Percentiles rank a stretch among this genome's conserved stretches.
phyloP scores from a whole-genome alignment of 64 coral and sea anemone genomes.

The Pocillopora damicornis region DNA sequence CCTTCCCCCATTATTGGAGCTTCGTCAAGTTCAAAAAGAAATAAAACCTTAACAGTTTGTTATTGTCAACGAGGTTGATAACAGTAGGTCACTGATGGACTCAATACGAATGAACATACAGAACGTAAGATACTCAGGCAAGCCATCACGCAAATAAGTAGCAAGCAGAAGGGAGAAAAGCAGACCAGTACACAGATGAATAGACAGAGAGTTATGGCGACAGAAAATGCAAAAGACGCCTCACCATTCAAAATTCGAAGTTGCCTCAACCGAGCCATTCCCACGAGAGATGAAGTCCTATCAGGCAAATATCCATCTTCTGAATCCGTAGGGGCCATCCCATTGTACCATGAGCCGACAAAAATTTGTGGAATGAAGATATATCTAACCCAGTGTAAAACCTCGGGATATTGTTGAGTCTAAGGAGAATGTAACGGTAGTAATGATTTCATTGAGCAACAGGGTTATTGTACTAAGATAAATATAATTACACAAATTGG shows the following conservation, averaged over 20 bases:
- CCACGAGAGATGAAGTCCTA: slow-evolving; percentile 54
- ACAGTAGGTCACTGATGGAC: background rate
- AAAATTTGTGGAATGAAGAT: slow-evolving; percentile 51
- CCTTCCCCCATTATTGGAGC: too few species aligned
- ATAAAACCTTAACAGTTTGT: too few species aligned
- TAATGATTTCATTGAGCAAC: too few species aligned
- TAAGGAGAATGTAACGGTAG: background rate
- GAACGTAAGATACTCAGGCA: background rate
- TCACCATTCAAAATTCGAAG: slow-evolving; percentile 64
- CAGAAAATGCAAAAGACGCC: background rate
- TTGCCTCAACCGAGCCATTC: slow-evolving; percentile 76
- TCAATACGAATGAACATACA: background rate
- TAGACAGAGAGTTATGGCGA: too few species aligned
- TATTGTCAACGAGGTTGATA: too few species aligned
- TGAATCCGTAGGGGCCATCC: slow-evolving; percentile 4
- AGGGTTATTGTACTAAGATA: too few species aligned
- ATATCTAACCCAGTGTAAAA: slow-evolving; percentile 14
- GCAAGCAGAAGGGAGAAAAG: background rate
- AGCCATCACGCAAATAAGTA: background rate
- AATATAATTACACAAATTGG: too few species aligned
- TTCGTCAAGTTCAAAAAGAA: too few species aligned
- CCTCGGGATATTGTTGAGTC: background rate
- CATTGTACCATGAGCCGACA: slow-evolving; percentile 76
- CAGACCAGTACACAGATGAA: background rate
- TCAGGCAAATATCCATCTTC: slow-evolving; percentile 65